A percentile compares a stretch with the other conserved stretches of the same genome.
Conservation (phyloP, 2,797 vertebrate genomes). For the Harpagifer antarcticus region DNA sequence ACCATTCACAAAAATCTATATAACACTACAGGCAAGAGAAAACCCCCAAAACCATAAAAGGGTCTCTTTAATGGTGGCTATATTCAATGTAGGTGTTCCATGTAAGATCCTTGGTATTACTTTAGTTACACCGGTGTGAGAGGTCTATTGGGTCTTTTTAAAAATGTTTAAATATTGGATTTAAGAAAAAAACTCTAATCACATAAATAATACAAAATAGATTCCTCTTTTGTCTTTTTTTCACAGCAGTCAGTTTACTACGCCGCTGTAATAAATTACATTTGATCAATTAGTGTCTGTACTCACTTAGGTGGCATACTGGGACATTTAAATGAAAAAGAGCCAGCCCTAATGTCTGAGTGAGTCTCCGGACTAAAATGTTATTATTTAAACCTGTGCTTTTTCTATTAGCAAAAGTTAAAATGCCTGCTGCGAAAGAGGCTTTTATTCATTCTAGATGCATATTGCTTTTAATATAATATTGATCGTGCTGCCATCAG, state of each 20-base stretch:
- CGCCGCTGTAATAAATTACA: slow-evolving; percentile 2
- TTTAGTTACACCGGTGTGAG: too few relatives aligned
- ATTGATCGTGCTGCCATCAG: slow-evolving; percentile 40
- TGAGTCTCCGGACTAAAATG: not conserved
- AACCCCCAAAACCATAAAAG: too few relatives aligned
- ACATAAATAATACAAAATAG: too few relatives aligned
- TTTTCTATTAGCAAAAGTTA: not conserved
- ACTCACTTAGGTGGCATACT: not conserved
- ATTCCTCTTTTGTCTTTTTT: too few relatives aligned
- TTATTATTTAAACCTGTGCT: not conserved
- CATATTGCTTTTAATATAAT: not conserved
- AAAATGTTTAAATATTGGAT: too few relatives aligned
- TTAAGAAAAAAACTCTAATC: too few relatives aligned
- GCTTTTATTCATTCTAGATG: not conserved
- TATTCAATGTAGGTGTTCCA: too few relatives aligned
- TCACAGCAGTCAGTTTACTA: slow-evolving; percentile 3
- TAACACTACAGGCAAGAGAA: too few relatives aligned
- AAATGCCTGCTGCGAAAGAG: slow-evolving; percentile 7
- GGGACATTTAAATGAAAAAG: slow-evolving; percentile 5
- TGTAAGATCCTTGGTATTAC: too few relatives aligned
- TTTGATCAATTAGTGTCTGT: not conserved
- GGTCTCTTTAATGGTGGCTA: too few relatives aligned
- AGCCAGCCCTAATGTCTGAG: not conserved
- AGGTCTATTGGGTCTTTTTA: too few relatives aligned
- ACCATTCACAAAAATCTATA: too few relatives aligned